A percentile compares a stretch with the other conserved stretches of the same genome.
These are phyloP conservation scores for Frankliniella fusca DNA, from an alignment of 2,888 invertebrate genomes.

Conservation along the genomic window DNA sequence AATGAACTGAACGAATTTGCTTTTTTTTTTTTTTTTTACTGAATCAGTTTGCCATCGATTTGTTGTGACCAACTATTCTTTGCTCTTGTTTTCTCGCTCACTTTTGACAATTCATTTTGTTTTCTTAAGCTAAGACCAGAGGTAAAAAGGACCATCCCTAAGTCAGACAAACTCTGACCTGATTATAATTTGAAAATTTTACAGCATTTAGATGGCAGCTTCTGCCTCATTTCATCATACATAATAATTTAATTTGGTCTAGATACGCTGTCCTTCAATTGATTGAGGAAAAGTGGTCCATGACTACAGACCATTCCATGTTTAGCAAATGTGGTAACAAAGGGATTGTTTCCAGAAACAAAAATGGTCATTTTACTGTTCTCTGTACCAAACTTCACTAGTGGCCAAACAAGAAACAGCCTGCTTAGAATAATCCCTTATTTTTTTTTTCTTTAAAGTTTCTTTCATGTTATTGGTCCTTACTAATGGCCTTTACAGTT, in stretches of 20 bases:
- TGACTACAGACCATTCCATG: too few relatives aligned
- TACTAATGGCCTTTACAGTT: not conserved
- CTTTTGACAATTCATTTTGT: not conserved
- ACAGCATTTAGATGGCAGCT: too few relatives aligned
- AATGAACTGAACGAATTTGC: not conserved
- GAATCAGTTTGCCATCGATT: not conserved
- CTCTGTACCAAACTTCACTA: too few relatives aligned
- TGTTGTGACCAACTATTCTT: not conserved
- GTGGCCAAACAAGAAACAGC: too few relatives aligned
- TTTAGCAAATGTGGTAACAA: too few relatives aligned
- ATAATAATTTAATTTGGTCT: not conserved
- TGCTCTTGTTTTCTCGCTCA: not conserved
- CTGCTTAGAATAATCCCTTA: not conserved
- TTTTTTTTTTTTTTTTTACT: not conserved
- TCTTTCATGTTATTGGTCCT: not conserved
- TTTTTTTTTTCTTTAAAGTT: not conserved
- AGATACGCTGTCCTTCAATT: not conserved
- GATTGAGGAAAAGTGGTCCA: too few relatives aligned
- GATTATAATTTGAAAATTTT: not conserved
- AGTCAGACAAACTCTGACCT: slow-evolving; percentile 1
- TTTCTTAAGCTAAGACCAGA: slow-evolving; percentile 12
- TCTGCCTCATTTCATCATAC: not conserved
- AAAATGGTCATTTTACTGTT: too few relatives aligned
- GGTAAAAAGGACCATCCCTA: not conserved
- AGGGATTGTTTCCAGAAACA: too few relatives aligned